These are phyloP conservation scores for rat (Rattus norvegicus) DNA, from an alignment of 2,113 vertebrate species.

Conservation along the genomic window DNA sequence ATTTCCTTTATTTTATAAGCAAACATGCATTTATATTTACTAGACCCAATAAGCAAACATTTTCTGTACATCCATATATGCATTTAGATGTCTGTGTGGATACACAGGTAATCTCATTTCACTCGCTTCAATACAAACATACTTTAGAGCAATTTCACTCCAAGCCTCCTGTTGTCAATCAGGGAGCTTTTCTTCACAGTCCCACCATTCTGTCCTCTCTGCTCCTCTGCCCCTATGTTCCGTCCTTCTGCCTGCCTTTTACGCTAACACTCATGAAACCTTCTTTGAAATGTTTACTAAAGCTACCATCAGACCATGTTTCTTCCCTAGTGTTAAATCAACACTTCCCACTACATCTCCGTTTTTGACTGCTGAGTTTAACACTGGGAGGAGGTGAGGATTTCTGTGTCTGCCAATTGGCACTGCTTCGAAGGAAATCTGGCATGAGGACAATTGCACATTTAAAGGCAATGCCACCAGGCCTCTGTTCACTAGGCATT, in stretches of 20 bases:
- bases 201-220: not conserved
- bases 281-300: slow-evolving; percentile 82
- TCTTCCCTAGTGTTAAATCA: slow-evolving; percentile 84
- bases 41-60: not conserved
- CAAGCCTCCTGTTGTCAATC: not conserved
- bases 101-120: not conserved
- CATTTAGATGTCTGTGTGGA: not conserved
- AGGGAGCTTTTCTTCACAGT: not conserved
- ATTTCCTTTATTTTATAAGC: not conserved
- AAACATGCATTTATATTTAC: not conserved
- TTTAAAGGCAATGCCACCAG: slow-evolving; percentile 81
- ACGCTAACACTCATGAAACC: slow-evolving; percentile 75
- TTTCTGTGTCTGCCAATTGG: slow-evolving; percentile 84
- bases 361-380: slow-evolving; percentile 83
- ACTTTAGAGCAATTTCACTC: not conserved
- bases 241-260: slow-evolving; percentile 74
- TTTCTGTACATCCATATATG: not conserved
- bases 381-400: slow-evolving; percentile 83
- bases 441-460: slow-evolving; percentile 73
- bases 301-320: slow-evolving; percentile 77
- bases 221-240: slow-evolving; percentile 6
- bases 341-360: slow-evolving; percentile 83
- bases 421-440: slow-evolving; percentile 78
- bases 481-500: slow-evolving; percentile 76
- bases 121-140: not conserved